phyloP scores from a whole-genome alignment of 2,113 vertebrate species.

The Hydrolagus affinis region DNA sequence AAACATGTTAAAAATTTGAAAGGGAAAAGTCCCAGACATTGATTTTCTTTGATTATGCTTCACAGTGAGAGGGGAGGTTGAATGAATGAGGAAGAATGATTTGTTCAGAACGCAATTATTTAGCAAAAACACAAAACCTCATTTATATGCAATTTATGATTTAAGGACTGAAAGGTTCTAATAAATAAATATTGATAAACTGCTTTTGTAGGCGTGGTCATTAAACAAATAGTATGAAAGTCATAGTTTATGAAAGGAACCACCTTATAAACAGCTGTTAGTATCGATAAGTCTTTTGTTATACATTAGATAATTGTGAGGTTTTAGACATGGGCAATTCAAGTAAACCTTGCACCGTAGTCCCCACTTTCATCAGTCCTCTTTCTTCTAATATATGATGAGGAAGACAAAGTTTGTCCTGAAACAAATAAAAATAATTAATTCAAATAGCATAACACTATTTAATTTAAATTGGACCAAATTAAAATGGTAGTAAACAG shows the following conservation, averaged over 20 bases:
- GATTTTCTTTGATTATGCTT: neutral
- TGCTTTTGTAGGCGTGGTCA: neutral
- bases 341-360: slow-evolving; percentile 88
- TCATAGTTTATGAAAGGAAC: neutral
- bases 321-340: slow-evolving; percentile 72
- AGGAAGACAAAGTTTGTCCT: slow-evolving; percentile 93
- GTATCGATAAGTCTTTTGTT: slow-evolving; percentile 41
- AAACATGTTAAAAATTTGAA: slow-evolving; percentile 36
- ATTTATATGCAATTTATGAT: neutral
- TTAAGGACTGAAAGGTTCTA: neutral
- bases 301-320: slow-evolving; percentile 75
- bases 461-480: neutral
- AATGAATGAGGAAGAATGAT: neutral
- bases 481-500: neutral
- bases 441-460: neutral
- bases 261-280: neutral
- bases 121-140: neutral
- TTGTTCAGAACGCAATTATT: neutral
- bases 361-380: slow-evolving; percentile 85
- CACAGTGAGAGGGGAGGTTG: no score
- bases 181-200: neutral
- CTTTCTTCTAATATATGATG: slow-evolving; percentile 96
- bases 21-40: slow-evolving; percentile 15
- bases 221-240: slow-evolving; percentile 20
- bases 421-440: slow-evolving; percentile 35